phyloP scores from a whole-genome alignment of 2,113 vertebrate species.

The Embiotoca jacksoni region DNA sequence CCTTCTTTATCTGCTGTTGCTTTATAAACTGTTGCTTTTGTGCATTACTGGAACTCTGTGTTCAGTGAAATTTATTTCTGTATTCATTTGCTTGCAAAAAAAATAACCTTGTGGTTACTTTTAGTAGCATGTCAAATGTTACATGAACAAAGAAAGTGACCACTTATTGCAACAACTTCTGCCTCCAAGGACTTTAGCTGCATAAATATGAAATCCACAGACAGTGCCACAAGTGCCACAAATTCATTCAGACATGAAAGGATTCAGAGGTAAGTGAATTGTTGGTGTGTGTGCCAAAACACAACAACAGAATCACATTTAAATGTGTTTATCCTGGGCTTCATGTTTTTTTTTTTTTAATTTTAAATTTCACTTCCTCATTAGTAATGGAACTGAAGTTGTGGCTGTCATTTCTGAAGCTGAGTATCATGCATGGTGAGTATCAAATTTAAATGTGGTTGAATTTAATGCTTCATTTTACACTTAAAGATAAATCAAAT shows the following conservation, averaged over 20 bases:
- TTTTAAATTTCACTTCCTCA: neutral
- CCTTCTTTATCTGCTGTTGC: too few relatives aligned
- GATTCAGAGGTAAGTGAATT: slow-evolving; percentile 13
- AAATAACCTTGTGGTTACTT: too few relatives aligned
- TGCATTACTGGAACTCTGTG: too few relatives aligned
- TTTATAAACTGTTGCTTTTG: too few relatives aligned
- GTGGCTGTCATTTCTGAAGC: slow-evolving; percentile 24
- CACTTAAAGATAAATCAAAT: too few relatives aligned
- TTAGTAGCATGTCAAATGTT: too few relatives aligned
- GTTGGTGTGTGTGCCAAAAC: neutral
- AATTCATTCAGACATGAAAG: slow-evolving; percentile 8
- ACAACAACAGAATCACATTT: neutral
- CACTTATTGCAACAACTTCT: slow-evolving; percentile 1
- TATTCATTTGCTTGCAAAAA: too few relatives aligned
- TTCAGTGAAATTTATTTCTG: too few relatives aligned
- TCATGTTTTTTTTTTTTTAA: neutral
- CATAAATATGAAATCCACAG: neutral
- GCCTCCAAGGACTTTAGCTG: neutral
- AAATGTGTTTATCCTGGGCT: neutral
- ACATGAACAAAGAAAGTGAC: too few relatives aligned
- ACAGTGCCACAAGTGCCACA: neutral
- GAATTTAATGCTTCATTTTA: neutral
- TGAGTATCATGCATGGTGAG: slow-evolving; percentile 36
- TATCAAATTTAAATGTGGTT: neutral
- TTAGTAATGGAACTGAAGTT: slow-evolving; percentile 26